Percentiles rank a stretch among this genome's conserved stretches.
Conservation (phyloP, 53 echinoderm and acorn worm genomes). For the Paelopatides confundens region DNA sequence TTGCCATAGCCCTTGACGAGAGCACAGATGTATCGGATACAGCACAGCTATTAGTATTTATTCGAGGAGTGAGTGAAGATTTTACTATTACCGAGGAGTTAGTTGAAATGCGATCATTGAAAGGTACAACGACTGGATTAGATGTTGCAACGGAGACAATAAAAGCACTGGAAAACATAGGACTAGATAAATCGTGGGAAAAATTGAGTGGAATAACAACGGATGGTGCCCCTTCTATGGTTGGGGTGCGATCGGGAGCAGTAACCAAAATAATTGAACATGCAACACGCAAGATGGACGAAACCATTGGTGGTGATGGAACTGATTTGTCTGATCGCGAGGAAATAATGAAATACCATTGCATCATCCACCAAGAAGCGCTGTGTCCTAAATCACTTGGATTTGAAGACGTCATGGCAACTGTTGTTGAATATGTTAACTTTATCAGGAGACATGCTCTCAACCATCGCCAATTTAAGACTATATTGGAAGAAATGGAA, state of each 20-base stretch:
- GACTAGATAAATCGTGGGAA: slow-evolving; percentile 1
- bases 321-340: slow-evolving; percentile 11
- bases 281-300: no score
- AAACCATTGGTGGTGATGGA: no score
- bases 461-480: slow-evolving; percentile 33
- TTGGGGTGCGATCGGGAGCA: background rate
- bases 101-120: slow-evolving; percentile 20
- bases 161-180: background rate
- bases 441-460: background rate
- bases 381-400: background rate
- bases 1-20: background rate
- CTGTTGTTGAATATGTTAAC: slow-evolving; percentile 23
- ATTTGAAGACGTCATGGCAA: background rate
- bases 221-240: background rate
- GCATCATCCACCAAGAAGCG: slow-evolving; percentile 22
- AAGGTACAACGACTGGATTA: background rate
- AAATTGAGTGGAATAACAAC: slow-evolving; percentile 16
- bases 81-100: background rate
- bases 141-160: background rate
- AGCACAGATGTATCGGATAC: slow-evolving; percentile 19
- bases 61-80: background rate
- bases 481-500: slow-evolving; percentile 7
- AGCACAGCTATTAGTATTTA: background rate
- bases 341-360: slow-evolving; percentile 20
- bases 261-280: background rate